Conservation (phyloP, 2,113 vertebrate genomes). For the Corydoras maculifer region DNA sequence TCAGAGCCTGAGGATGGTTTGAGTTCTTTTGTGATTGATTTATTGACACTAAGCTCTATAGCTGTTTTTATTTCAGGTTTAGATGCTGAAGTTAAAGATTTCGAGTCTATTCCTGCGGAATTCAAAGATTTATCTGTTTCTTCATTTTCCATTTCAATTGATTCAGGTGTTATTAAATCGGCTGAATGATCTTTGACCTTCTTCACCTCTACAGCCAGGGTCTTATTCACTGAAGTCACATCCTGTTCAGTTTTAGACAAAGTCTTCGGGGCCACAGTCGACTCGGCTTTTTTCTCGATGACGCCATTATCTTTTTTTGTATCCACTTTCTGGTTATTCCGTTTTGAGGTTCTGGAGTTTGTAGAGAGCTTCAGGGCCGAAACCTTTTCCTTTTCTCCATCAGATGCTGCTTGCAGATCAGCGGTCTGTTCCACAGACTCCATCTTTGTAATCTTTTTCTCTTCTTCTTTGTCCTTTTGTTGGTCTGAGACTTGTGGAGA, state of each 20-base stretch:
- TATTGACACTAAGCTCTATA: too few species aligned
- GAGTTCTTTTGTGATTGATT: too few species aligned
- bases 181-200: background rate
- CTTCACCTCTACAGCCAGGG: background rate
- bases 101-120: too few species aligned
- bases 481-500: conserved; percentile 3
- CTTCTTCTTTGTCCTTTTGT: conserved; percentile 7
- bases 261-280: background rate
- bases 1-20: too few species aligned
- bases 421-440: background rate
- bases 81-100: too few species aligned
- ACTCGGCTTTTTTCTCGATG: background rate
- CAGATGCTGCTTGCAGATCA: background rate
- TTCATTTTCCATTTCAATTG: background rate
- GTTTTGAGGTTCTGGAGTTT: background rate
- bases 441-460: conserved; percentile 14
- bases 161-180: background rate
- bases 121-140: background rate
- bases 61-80: too few species aligned
- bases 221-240: background rate
- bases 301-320: background rate
- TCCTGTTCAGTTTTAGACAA: background rate
- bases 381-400: background rate
- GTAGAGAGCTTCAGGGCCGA: background rate
- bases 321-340: background rate